Percentiles rank a stretch among this genome's conserved stretches.
These are phyloP conservation scores for Monomorium pharaonis DNA, from an alignment of 1,140 invertebrate genomes.

Conservation along the genomic window DNA sequence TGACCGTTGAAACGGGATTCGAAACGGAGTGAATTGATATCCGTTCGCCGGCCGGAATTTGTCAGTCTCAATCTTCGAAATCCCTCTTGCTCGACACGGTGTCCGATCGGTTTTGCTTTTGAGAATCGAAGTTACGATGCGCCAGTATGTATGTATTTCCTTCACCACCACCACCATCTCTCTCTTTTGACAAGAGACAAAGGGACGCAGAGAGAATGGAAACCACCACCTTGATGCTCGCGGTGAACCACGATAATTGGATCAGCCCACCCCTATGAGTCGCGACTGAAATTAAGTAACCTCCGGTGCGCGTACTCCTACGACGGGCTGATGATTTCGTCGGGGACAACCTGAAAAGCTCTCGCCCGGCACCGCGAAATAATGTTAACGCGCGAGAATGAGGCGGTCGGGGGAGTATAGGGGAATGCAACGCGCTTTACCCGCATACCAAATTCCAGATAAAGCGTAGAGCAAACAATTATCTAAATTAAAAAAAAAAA, in stretches of 20 bases:
- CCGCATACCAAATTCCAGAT: neutral
- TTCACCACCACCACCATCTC: neutral
- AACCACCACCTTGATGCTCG: constrained; percentile 54
- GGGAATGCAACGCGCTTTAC: neutral
- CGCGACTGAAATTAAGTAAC: constrained; percentile 70
- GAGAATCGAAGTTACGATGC: constrained; percentile 58
- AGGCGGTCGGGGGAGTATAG: neutral
- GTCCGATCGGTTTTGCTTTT: constrained; percentile 60
- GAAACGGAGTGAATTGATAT: constrained; percentile 68
- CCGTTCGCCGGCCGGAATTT: constrained; percentile 46
- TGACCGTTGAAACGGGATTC: neutral
- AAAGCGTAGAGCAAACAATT: neutral
- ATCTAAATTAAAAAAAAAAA: neutral
- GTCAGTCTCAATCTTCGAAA: neutral
- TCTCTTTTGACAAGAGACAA: constrained; percentile 44
- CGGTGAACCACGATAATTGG: constrained; percentile 68
- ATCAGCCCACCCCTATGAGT: constrained; percentile 63
- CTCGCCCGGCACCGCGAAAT: neutral
- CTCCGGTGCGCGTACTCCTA: constrained; percentile 36
- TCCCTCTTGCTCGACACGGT: constrained; percentile 3
- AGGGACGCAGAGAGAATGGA: constrained; percentile 30
- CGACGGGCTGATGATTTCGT: constrained; percentile 44
- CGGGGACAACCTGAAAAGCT: constrained; percentile 40
- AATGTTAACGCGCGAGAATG: constrained; percentile 6
- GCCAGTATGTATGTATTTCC: too few species aligned